Base-by-base conservation (phyloP, 1,140 invertebrate genomes). In the Heliconius hewitsoni region DNA sequence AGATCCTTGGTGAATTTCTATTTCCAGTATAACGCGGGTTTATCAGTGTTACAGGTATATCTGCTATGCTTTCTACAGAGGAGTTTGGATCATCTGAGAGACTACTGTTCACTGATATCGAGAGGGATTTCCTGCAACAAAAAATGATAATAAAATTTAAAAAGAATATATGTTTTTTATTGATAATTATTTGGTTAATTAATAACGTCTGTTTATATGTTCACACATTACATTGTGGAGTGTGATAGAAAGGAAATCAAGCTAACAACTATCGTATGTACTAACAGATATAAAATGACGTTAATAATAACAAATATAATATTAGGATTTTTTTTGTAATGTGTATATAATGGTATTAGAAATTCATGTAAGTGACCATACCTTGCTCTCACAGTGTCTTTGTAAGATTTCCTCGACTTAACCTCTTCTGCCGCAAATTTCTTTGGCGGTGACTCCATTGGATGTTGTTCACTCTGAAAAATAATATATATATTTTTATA, bases 11-110 rank as follows among this genome's bases (percentile, higher is more conserved):
- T 34, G 71, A 39, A 42, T 81, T 42, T 81, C 77, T 71, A 13
- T 75, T 75, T 71, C 86, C 82, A 4, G 87, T 85, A 77, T 93
- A 92, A 0, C 87, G 86, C 0, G 90, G 90, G 77, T 93, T 93
- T 73, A 94, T 87, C 0, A 94, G 81, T 0, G 93, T 93, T 0
- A 94, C 76, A 0, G 93, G 88, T 23, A 94, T 91, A 71, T 94
- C 93, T 0, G 91, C 93, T 39, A 94, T 93, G 73, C 93, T 94
- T 70, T 94, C 93, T 74, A 94, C 85, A 0, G 91, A 93, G 0
- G 91, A 89, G 84, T 91, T 94, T 0, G 91, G 91, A 60, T 94
- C 92, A 16, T 93, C 93, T 0, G 93, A 91, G 19, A 93, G 82
- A 74, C 91, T 94, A 74, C 93, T 94, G 74, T 94, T 93, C 0